phyloP scores from a whole-genome alignment of 2,888 invertebrate genomes.

The Quadroppia sp. region DNA sequence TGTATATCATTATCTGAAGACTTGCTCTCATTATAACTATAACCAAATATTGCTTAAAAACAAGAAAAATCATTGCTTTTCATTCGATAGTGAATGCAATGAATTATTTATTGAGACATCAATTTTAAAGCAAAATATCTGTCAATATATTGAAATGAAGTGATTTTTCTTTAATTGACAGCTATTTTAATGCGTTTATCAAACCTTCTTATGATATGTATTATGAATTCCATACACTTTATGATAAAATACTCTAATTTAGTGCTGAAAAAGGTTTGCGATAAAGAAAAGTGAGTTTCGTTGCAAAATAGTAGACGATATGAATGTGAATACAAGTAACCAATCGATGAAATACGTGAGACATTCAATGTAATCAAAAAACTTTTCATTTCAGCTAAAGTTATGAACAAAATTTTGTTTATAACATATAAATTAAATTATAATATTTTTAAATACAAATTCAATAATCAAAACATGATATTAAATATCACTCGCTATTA shows the following conservation, averaged over 20 bases:
- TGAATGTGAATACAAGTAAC: not conserved
- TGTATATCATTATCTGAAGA: not conserved
- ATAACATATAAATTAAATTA: constrained; percentile 11
- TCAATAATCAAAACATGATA: not conserved
- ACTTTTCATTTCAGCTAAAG: not conserved
- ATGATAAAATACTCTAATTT: too few relatives aligned
- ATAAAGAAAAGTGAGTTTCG: too few relatives aligned
- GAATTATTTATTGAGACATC: constrained; percentile 27
- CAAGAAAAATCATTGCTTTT: not conserved
- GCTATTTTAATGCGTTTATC: constrained; percentile 26
- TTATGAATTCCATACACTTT: too few relatives aligned
- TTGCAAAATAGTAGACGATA: not conserved
- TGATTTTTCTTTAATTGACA: constrained; percentile 32
- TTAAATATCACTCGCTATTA: too few relatives aligned
- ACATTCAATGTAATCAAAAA: not conserved
- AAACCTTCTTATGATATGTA: constrained; percentile 1
- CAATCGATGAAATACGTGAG: constrained; percentile 3
- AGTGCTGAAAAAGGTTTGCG: too few relatives aligned
- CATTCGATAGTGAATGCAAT: not conserved
- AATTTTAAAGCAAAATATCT: not conserved
- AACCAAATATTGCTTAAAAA: too few relatives aligned
- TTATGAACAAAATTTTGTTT: too few relatives aligned
- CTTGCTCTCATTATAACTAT: constrained; percentile 1
- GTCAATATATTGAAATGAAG: constrained; percentile 13
- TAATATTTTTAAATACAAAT: constrained; percentile 8